Percentiles rank a stretch among this genome's conserved stretches.
Evolutionary conservation across 2,888 invertebrate species (phyloP).

Genomic region (Melieria crassipennis): DNA sequence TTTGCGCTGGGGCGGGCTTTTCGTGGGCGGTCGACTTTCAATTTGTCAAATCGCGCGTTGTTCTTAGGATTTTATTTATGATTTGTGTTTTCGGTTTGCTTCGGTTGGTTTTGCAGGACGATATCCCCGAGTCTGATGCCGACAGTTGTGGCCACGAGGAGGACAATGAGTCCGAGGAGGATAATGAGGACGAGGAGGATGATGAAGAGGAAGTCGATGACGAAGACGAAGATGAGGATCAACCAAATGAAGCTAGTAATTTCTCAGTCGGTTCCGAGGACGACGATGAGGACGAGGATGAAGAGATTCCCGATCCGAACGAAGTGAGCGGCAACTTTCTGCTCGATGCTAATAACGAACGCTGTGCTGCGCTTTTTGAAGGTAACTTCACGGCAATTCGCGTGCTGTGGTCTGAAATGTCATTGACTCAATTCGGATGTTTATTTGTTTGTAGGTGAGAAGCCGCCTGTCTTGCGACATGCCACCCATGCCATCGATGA

Average conservation of each 20-base stretch:
- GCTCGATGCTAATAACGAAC: constrained; percentile 67
- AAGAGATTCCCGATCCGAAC: constrained; percentile 58
- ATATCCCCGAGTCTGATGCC: constrained; percentile 65
- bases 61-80: neutral
- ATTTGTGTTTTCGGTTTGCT: neutral
- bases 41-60: neutral
- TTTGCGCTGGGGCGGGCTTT: too few species aligned
- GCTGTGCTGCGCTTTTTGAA: constrained; percentile 85
- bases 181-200: constrained; percentile 65
- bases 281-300: constrained; percentile 65
- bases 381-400: constrained; percentile 54
- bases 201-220: constrained; percentile 66
- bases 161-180: constrained; percentile 65
- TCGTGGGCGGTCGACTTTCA: too few species aligned
- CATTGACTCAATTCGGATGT: neutral
- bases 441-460: constrained; percentile 58
- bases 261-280: constrained; percentile 65
- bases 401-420: neutral
- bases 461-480: constrained; percentile 65
- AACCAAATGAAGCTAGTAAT: constrained; percentile 56
- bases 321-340: constrained; percentile 62
- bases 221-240: constrained; percentile 59
- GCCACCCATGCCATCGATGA: constrained; percentile 92
- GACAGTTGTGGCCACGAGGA: constrained; percentile 65
- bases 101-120: constrained; percentile 54